A percentile compares a stretch with the other conserved stretches of the same genome.
phyloP scores from a whole-genome alignment of 2,888 invertebrate species.

The Biston betularia region DNA sequence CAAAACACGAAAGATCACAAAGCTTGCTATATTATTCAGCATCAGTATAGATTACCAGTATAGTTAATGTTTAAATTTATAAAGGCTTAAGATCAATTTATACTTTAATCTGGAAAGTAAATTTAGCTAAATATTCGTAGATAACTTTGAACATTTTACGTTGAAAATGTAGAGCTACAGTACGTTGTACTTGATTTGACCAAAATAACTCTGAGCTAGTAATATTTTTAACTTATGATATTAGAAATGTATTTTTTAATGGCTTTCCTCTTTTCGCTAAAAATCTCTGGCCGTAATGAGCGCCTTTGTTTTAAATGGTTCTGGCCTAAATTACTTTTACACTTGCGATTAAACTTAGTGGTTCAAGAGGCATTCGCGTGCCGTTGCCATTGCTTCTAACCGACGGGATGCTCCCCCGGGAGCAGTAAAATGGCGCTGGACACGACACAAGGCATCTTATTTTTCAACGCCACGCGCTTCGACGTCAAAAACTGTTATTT shows the following conservation, averaged over 20 bases:
- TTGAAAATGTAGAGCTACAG: background rate
- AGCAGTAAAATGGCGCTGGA: slow-evolving; percentile 51
- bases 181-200: background rate
- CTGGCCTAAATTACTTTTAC: slow-evolving; percentile 54
- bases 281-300: slow-evolving; percentile 46
- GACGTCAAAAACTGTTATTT: slow-evolving; percentile 46
- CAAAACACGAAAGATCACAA: slow-evolving; percentile 17
- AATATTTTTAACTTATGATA: no score
- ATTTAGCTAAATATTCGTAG: background rate
- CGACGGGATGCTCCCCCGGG: slow-evolving; percentile 53
- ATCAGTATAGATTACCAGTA: slow-evolving; percentile 26
- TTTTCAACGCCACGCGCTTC: slow-evolving; percentile 20
- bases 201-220: background rate
- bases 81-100: slow-evolving; percentile 10
- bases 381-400: slow-evolving; percentile 48
- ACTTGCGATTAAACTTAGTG: slow-evolving; percentile 54
- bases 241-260: background rate
- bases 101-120: slow-evolving; percentile 12
- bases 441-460: slow-evolving; percentile 46
- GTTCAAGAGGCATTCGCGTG: slow-evolving; percentile 58
- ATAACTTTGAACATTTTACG: no score
- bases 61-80: slow-evolving; percentile 19
- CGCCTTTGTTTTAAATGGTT: slow-evolving; percentile 44
- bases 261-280: slow-evolving; percentile 17
- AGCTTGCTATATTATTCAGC: slow-evolving; percentile 24